These are phyloP conservation scores for Cyanoderma ruficeps DNA, from an alignment of 2,113 vertebrate genomes.

Conservation along the genomic window DNA sequence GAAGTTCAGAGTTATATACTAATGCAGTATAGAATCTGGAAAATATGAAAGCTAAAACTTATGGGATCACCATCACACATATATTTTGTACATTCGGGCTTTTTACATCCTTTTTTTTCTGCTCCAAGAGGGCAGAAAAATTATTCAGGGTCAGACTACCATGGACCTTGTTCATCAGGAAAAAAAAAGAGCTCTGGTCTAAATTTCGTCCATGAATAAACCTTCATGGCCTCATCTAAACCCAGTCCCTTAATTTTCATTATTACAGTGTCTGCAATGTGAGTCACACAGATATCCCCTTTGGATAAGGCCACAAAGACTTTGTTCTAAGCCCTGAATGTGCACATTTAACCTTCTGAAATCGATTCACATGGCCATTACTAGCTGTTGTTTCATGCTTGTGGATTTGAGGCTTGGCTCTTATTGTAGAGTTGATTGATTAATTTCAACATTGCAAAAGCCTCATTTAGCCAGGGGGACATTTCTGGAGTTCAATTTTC, in stretches of 20 bases:
- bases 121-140: neutral
- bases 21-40: neutral
- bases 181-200: neutral
- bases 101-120: neutral
- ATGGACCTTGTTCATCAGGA: neutral
- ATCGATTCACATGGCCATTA: slow-evolving; percentile 40
- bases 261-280: slow-evolving; percentile 9
- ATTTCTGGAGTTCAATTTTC: slow-evolving; percentile 20
- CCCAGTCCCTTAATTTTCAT: slow-evolving; percentile 15
- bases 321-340: slow-evolving; percentile 17
- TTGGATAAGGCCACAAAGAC: neutral
- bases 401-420: slow-evolving; percentile 59
- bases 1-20: neutral
- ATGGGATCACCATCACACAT: neutral
- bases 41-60: neutral
- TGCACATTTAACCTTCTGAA: slow-evolving; percentile 53
- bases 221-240: slow-evolving; percentile 28
- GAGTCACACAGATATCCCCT: neutral
- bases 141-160: neutral
- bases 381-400: slow-evolving; percentile 18
- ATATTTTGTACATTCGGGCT: neutral
- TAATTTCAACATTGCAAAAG: slow-evolving; percentile 36
- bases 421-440: slow-evolving; percentile 38
- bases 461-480: slow-evolving; percentile 16
- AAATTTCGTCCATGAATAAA: neutral